Conservation (phyloP, 2,888 invertebrate genomes). For the Mythimna impura region DNA sequence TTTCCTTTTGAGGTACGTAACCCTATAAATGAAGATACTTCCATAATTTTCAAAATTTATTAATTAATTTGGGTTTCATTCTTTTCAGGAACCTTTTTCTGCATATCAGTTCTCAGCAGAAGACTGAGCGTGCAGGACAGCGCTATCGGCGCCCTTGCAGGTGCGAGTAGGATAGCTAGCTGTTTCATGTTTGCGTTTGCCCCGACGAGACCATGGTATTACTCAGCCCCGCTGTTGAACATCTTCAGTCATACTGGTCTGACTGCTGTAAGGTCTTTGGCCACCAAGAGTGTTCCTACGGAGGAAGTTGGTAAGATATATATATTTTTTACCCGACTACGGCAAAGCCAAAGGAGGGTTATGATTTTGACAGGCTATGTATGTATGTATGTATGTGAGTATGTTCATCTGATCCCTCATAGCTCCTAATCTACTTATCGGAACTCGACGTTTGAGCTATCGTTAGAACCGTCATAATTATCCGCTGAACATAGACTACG, state of each 20-base stretch:
- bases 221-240: conserved; percentile 87
- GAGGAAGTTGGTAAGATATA: conserved; percentile 88
- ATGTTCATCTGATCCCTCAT: no score
- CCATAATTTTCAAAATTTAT: background rate
- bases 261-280: conserved; percentile 90
- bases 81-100: conserved; percentile 85
- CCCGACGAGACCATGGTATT: conserved; percentile 85
- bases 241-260: conserved; percentile 89
- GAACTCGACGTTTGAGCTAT: no score
- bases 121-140: conserved; percentile 86
- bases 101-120: conserved; percentile 86
- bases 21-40: background rate
- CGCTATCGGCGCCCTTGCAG: conserved; percentile 85
- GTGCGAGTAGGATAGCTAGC: conserved; percentile 88
- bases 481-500: no score
- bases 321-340: background rate
- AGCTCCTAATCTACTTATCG: no score
- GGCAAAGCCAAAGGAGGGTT: no score
- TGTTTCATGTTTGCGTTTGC: conserved; percentile 89
- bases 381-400: no score
- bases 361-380: no score
- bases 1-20: no score
- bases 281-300: conserved; percentile 88
- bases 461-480: no score
- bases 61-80: background rate